phyloP scores from a whole-genome alignment of 2,113 vertebrate species.

The Rhagologus leucostigma region DNA sequence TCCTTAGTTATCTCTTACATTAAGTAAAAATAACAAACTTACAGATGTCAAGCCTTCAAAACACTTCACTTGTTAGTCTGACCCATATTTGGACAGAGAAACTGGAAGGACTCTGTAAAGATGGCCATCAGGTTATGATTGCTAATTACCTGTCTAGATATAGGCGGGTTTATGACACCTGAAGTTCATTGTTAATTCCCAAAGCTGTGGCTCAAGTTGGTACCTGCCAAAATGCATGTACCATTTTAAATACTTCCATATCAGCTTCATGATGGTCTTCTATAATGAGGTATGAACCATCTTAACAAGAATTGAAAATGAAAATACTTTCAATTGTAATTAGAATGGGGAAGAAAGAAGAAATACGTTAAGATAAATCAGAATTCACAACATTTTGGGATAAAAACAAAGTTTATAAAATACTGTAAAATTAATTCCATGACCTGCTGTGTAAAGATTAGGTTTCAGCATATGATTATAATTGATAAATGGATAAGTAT shows the following conservation, averaged over 20 bases:
- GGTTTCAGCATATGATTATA: not conserved
- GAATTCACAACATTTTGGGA: not conserved
- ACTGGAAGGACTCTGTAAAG: not conserved
- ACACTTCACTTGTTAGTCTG: not conserved
- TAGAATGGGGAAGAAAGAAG: not conserved
- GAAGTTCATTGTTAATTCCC: not conserved
- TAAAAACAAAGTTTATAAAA: not conserved
- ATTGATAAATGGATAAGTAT: not conserved
- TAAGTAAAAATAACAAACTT: not conserved
- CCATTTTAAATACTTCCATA: not conserved
- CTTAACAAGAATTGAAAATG: not conserved
- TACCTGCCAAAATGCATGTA: not conserved
- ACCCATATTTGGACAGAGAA: not conserved
- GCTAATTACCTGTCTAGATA: not conserved
- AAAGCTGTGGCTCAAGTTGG: not conserved
- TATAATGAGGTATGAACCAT: not conserved
- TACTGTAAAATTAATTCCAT: not conserved
- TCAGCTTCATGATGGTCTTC: not conserved
- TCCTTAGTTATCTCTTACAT: not conserved
- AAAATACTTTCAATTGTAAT: not conserved
- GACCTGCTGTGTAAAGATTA: not conserved
- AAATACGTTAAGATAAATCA: not conserved
- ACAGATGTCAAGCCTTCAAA: not conserved
- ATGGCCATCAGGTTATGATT: not conserved
- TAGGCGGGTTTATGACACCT: not conserved